Evolutionary conservation across 2,797 vertebrate genomes (phyloP).

Genomic region (Acrossocheilus wenchowensis): DNA sequence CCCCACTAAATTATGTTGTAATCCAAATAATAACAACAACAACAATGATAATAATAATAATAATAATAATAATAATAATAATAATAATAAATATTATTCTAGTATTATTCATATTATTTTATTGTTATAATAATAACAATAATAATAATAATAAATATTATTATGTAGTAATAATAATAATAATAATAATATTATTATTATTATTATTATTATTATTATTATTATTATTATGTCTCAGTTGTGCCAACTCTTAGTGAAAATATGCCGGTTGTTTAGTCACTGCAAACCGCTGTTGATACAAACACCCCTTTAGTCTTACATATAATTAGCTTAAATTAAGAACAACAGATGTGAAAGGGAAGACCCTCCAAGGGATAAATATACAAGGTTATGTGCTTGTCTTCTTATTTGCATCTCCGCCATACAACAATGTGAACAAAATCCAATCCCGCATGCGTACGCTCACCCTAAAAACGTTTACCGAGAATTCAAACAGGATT

Average conservation of each 20-base stretch:
- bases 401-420: background rate
- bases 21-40: background rate
- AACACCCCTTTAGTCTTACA: background rate
- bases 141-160: too few species aligned
- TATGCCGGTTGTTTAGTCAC: background rate
- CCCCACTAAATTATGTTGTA: too few species aligned
- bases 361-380: background rate
- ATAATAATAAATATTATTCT: background rate
- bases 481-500: conserved; percentile 23
- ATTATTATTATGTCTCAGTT: background rate
- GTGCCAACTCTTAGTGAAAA: background rate
- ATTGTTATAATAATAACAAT: background rate
- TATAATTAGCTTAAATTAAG: conserved; percentile 14
- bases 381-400: background rate
- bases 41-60: background rate
- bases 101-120: background rate
- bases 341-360: conserved; percentile 8
- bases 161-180: too few species aligned
- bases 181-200: background rate
- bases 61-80: background rate
- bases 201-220: background rate
- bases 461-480: background rate
- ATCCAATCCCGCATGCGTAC: background rate
- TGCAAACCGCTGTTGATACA: background rate
- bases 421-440: conserved; percentile 6